Base-by-base conservation (phyloP, 1,140 invertebrate species). In the Gonioctena quinquepunctata region DNA sequence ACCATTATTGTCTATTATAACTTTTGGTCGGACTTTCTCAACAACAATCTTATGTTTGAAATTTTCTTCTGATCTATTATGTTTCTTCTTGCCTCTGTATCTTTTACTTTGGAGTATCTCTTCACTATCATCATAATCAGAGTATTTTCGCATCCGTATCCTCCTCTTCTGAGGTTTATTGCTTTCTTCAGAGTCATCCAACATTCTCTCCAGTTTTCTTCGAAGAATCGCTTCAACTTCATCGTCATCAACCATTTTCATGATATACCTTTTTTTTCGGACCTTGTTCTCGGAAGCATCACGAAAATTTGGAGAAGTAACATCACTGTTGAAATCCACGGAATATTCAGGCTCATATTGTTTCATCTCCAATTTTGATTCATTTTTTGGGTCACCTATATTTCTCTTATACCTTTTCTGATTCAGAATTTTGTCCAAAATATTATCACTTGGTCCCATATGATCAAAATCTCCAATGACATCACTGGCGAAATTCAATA, bases 1-100 rank as follows among this genome's bases (percentile, higher is more conserved):
- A n/a, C 78, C 78, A 11, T 77, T 76, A 27, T 79, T 79, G 42
- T 79, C 78, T 11, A 79, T 71, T 33, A 79, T 77, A 13, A 79
- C 13, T 68, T 73, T 78, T 5, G 78, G 73, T 52, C 71, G 70
- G 2, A 79, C 13, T 54, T 76, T 73, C 54, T 72, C 63, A 7
- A 79, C 59, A 7, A 72, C 26, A 6, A 77, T 50, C 57, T 72
- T 72, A 25, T 69, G 76, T 23, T 63, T 66, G 16, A 42, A 48
- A 22, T 48, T n/a, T 69, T 73, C 57, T 70, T 74, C 28, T 49
- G 50, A 22, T 3, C 28, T 33, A 4, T 61, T 18, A 54, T 26
- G 16, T 5, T 28, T 23, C 19, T 52, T 54, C 11, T 21, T 66
- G 5, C 28, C 16, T 27, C 8, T 16, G 18, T 13, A 25, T n/a